Conservation (phyloP, 35 echinoderm and acorn worm species). For the Amphiura filiformis region DNA sequence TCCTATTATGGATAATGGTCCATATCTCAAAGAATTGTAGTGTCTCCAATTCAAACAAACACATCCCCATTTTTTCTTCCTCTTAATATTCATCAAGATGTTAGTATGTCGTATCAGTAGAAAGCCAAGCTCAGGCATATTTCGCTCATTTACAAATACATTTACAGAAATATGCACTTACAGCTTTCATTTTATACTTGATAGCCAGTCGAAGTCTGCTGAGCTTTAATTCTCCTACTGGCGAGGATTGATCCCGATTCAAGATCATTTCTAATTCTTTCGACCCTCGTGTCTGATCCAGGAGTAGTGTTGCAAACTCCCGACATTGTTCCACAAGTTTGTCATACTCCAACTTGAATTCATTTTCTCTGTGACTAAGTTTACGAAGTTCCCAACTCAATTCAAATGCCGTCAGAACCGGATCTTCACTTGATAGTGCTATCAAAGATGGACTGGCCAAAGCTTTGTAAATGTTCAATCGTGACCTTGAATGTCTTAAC, state of each 20-base stretch:
- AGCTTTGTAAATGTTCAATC: conserved; percentile 90
- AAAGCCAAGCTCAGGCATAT: too few relatives aligned
- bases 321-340: conserved; percentile 79
- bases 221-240: conserved; percentile 44
- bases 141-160: too few relatives aligned
- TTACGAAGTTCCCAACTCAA: conserved; percentile 93
- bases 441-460: conserved; percentile 91
- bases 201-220: conserved; percentile 90
- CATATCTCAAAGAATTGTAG: too few relatives aligned
- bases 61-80: too few relatives aligned
- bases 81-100: too few relatives aligned
- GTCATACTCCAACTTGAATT: conserved; percentile 97
- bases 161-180: too few relatives aligned
- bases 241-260: conserved; percentile 67
- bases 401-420: conserved; percentile 92
- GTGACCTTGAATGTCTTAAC: conserved; percentile 76
- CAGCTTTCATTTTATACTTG: too few relatives aligned
- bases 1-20: too few relatives aligned
- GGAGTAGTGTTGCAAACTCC: conserved; percentile 77
- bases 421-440: conserved; percentile 93
- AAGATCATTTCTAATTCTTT: conserved; percentile 76
- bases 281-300: conserved; percentile 93
- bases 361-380: conserved; percentile 87
- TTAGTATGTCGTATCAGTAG: too few relatives aligned
- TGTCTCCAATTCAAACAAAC: too few relatives aligned